Percentiles rank a stretch among this genome's conserved stretches.
Evolutionary conservation across 1,140 invertebrate species (phyloP).

Genomic region (Hermetia illucens): DNA sequence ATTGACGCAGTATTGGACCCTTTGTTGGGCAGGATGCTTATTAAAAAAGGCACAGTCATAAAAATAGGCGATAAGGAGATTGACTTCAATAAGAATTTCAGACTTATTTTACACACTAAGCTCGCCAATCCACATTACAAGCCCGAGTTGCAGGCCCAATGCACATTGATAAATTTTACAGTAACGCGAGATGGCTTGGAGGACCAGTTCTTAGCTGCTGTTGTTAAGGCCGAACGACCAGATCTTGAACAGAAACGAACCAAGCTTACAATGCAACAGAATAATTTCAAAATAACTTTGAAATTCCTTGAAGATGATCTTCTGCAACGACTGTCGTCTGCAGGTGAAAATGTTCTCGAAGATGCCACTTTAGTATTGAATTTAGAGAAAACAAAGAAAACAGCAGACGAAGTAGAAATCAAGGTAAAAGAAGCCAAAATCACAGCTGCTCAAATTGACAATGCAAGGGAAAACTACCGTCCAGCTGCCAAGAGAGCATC

Average conservation of each 20-base stretch:
- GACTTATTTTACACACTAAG: conserved; percentile 83
- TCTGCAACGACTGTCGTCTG: conserved; percentile 68
- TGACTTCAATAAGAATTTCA: conserved; percentile 71
- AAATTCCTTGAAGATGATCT: conserved; percentile 85
- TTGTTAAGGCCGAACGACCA: conserved; percentile 84
- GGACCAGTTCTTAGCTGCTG: conserved; percentile 85
- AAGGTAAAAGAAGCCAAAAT: conserved; percentile 74
- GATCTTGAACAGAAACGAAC: conserved; percentile 66
- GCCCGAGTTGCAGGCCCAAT: conserved; percentile 92
- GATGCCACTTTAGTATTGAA: conserved; percentile 84
- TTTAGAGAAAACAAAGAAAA: conserved; percentile 85
- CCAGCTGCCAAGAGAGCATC: conserved; percentile 74
- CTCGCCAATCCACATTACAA: conserved; percentile 91
- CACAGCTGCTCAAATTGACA: conserved; percentile 78
- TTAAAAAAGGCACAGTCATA: conserved; percentile 63
- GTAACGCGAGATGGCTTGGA: conserved; percentile 86
- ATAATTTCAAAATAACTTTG: conserved; percentile 85
- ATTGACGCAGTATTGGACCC: conserved; percentile 85
- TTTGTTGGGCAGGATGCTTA: conserved; percentile 72
- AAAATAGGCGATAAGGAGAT: conserved; percentile 85
- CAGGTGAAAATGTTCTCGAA: conserved; percentile 79
- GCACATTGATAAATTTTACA: conserved; percentile 89
- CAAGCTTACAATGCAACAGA: conserved; percentile 81
- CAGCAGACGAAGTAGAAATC: conserved; percentile 76
- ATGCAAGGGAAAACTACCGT: conserved; percentile 78